Conservation (phyloP, 2,888 invertebrate genomes). For the Cheilosia vernalis region DNA sequence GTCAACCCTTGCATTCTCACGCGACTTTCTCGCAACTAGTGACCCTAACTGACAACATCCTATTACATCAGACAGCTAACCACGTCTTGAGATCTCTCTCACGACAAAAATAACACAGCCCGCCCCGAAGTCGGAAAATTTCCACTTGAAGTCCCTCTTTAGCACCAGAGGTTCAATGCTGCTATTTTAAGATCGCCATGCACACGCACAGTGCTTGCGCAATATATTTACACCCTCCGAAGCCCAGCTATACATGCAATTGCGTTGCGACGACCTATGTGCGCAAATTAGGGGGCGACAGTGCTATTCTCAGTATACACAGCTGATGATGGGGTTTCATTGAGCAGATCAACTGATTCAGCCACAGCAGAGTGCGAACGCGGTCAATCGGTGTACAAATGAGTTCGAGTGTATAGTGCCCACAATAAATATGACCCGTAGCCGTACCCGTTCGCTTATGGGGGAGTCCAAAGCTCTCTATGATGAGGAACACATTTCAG, state of each 20-base stretch:
- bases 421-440: constrained; percentile 22
- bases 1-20: too few relatives aligned
- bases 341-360: constrained; percentile 7
- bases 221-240: background rate
- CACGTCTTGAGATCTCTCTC: constrained; percentile 26
- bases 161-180: constrained; percentile 20
- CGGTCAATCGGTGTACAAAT: constrained; percentile 30
- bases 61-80: constrained; percentile 33
- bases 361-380: constrained; percentile 28
- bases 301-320: constrained; percentile 6
- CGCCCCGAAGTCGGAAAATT: constrained; percentile 1
- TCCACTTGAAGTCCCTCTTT: constrained; percentile 24
- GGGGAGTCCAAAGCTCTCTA: constrained; percentile 47
- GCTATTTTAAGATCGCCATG: constrained; percentile 42
- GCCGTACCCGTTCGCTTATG: constrained; percentile 18
- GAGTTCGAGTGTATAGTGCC: background rate
- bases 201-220: constrained; percentile 28
- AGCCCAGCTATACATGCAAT: background rate
- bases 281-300: constrained; percentile 32
- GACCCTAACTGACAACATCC: constrained; percentile 37
- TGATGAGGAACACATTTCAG: constrained; percentile 30
- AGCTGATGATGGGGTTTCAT: constrained; percentile 36
- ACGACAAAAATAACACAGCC: background rate
- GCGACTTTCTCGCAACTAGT: background rate
- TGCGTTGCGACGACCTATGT: constrained; percentile 26